These are phyloP conservation scores for Azemiops feae DNA, from an alignment of 2,113 vertebrate species.

Conservation along the genomic window DNA sequence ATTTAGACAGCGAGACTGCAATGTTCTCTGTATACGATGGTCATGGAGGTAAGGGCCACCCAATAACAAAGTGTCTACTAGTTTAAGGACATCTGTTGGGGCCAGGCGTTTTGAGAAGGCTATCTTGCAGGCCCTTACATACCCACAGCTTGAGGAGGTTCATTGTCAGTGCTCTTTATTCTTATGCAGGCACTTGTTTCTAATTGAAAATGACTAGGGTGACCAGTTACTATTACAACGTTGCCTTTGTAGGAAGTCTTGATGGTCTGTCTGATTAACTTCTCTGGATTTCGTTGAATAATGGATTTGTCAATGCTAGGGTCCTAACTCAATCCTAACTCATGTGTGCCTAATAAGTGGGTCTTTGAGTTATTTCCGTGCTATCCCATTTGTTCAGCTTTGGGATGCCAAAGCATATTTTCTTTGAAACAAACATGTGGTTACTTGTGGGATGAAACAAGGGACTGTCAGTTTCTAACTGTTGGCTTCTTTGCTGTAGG, in stretches of 20 bases:
- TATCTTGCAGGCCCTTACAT: not conserved
- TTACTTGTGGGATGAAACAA: not conserved
- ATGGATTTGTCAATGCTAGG: not conserved
- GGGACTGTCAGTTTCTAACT: not conserved
- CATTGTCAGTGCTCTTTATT: not conserved
- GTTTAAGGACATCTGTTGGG: not conserved
- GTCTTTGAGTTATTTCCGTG: not conserved
- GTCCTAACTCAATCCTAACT: not conserved
- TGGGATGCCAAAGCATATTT: not conserved
- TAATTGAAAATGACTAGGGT: not conserved
- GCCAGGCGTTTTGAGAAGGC: not conserved
- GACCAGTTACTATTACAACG: not conserved
- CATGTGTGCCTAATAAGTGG: not conserved
- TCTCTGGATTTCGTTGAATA: not conserved
- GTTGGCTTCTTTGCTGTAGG: constrained; percentile 72
- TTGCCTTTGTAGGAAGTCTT: not conserved
- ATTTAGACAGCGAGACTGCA: constrained; percentile 91
- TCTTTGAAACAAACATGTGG: not conserved
- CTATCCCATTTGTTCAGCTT: not conserved
- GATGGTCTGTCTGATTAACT: not conserved
- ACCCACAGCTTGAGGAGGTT: not conserved
- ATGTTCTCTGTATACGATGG: constrained; percentile 99
- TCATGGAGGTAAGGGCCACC: constrained; percentile 82
- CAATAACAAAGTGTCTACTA: not conserved
- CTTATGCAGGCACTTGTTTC: not conserved